These are phyloP conservation scores for Argopecten irradians DNA, from an alignment of 1,140 invertebrate genomes.

Conservation along the genomic window DNA sequence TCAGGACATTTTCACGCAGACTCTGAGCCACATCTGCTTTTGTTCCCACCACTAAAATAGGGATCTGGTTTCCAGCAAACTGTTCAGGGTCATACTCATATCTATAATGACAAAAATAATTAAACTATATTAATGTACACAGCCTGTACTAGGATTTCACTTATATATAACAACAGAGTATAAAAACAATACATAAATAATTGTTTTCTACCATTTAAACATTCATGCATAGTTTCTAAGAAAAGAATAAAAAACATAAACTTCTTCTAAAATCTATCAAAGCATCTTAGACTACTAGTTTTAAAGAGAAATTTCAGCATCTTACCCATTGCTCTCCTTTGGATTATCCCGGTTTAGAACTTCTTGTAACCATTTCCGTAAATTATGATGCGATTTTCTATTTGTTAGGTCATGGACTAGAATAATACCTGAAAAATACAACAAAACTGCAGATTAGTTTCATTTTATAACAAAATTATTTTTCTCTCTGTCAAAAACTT, in stretches of 20 bases:
- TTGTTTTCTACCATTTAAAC: too few species aligned
- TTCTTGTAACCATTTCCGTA: conserved; percentile 94
- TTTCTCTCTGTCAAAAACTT: neutral
- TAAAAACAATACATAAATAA: too few species aligned
- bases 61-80: conserved; percentile 87
- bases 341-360: conserved; percentile 88
- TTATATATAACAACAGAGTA: too few species aligned
- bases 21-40: conserved; percentile 91
- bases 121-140: conserved; percentile 43
- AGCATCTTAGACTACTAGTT: too few species aligned
- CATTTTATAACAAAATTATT: neutral
- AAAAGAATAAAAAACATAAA: too few species aligned
- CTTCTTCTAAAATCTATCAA: too few species aligned
- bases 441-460: neutral
- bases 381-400: conserved; percentile 94
- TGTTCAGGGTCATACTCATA: conserved; percentile 93
- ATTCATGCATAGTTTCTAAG: too few species aligned
- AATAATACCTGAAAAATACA: conserved; percentile 85
- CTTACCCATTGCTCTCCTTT: conserved; percentile 65
- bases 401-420: conserved; percentile 98
- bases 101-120: conserved; percentile 42
- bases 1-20: conserved; percentile 67
- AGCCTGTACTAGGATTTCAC: too few species aligned
- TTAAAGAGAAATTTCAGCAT: too few species aligned
- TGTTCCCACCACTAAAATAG: conserved; percentile 94